Base-by-base conservation (phyloP, 2,113 vertebrate genomes). In the Pitta sordida region DNA sequence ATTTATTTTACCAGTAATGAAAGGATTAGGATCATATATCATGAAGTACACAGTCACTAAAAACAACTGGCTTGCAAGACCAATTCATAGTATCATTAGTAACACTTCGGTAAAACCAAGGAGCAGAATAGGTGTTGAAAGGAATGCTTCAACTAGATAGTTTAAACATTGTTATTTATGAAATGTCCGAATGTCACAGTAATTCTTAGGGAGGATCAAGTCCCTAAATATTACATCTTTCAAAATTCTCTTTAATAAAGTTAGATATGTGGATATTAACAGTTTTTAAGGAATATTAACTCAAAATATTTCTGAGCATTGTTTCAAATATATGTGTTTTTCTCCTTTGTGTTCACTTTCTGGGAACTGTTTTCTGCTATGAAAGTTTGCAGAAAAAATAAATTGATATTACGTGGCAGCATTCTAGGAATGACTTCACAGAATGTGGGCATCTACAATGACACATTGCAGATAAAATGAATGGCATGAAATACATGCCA, bases 41-140 rank as follows among this genome's bases (percentile, higher is more conserved):
- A 92, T 2, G 36, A 82, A 52, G 53, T 48, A 94, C 94, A 93
- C 15, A 70, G 19, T 64, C 56, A 84, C 7, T 80, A 41, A 74
- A 90, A 76, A 75, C 46, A 91, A 91, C 30, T 64, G 27, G 11
- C 8, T 81, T 68, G n/a, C 63, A 74, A 80, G n/a, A 81, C 37
- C 34, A 83, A 36, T 81, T 80, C 63, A 56, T 41, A 75, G 59
- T 51, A 78, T 52, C 79, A 80, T 95, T 87, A 96, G 85, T 85
- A 96, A 92, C 67, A 90, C 83, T 96, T 93, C 11, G 5, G 48
- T 77, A 86, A 53, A 83, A 77, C 19, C 52, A 58, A 30, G 48
- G 69, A 90, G 55, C 34, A 92, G 53, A 95, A 83, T 79, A 64
- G 77, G 87, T 64, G 60, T 39, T 96, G 92, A 92, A 96, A 95